These are phyloP conservation scores for Nerophis ophidion DNA, from an alignment of 2,113 vertebrate species.

Conservation along the genomic window DNA sequence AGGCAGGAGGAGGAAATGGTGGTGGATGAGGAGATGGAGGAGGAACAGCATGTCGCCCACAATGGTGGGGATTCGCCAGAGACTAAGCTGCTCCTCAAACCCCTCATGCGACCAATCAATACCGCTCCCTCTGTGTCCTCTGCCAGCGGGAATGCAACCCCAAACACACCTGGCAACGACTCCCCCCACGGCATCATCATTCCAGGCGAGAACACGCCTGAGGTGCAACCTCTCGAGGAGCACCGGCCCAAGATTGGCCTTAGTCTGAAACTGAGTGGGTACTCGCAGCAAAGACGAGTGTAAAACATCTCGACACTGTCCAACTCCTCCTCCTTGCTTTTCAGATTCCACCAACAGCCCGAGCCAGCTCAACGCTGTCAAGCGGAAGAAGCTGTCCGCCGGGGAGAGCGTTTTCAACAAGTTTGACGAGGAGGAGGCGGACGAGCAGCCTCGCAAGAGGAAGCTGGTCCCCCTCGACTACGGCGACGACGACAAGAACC, in stretches of 20 bases:
- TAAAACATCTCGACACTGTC: not conserved
- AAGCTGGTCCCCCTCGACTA: conserved; percentile 97
- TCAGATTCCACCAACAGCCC: conserved; percentile 90
- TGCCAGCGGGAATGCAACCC: conserved; percentile 91
- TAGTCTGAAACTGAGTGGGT: conserved; percentile 88
- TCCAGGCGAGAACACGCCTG: conserved; percentile 93
- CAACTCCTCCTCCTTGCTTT: not conserved
- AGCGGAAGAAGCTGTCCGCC: conserved; percentile 88
- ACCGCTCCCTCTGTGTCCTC: conserved; percentile 97
- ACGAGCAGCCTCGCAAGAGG: conserved; percentile 90
- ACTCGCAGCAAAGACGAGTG: not conserved
- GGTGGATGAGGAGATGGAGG: not conserved
- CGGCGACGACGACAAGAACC: conserved; percentile 91
- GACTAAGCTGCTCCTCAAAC: conserved; percentile 88
- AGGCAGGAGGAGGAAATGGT: conserved; percentile 70
- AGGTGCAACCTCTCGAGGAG: conserved; percentile 86
- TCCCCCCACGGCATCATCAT: conserved; percentile 98
- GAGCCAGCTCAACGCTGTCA: conserved; percentile 83
- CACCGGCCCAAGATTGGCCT: conserved; percentile 94
- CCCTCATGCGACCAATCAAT: conserved; percentile 88
- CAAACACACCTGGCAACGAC: conserved; percentile 89
- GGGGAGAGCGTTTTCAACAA: conserved; percentile 98
- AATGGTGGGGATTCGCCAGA: conserved; percentile 85
- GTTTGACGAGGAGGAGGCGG: conserved; percentile 94
- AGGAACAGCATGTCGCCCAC: conserved; percentile 41